Conservation (phyloP, 1,140 invertebrate genomes). For the Leucophenga varia region DNA sequence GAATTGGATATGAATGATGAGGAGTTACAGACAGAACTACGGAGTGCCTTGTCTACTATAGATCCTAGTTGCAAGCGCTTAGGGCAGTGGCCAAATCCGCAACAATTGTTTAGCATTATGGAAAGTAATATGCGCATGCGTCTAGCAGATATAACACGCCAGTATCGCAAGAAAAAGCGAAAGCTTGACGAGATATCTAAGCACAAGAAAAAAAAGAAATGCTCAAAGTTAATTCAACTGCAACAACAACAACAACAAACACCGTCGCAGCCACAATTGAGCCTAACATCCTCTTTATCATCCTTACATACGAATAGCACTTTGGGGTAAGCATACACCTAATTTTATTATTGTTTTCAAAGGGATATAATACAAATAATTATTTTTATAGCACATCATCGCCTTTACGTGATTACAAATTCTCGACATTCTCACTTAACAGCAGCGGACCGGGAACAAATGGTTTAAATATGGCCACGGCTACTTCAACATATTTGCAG, state of each 20-base stretch:
- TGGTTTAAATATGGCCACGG: neutral
- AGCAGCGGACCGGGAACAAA: neutral
- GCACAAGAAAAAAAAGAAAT: slow-evolving; percentile 50
- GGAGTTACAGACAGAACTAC: slow-evolving; percentile 48
- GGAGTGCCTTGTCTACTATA: slow-evolving; percentile 37
- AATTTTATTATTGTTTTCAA: too few species aligned
- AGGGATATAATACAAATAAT: too few species aligned
- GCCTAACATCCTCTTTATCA: slow-evolving; percentile 20
- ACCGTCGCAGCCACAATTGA: slow-evolving; percentile 34
- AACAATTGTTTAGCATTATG: slow-evolving; percentile 68
- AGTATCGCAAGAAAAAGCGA: slow-evolving; percentile 80
- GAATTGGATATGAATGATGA: slow-evolving; percentile 52
- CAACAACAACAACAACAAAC: slow-evolving; percentile 18
- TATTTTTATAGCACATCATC: slow-evolving; percentile 23
- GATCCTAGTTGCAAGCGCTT: slow-evolving; percentile 42
- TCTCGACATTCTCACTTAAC: slow-evolving; percentile 40
- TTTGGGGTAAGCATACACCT: slow-evolving; percentile 5
- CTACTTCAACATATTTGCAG: slow-evolving; percentile 20
- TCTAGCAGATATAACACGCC: slow-evolving; percentile 75
- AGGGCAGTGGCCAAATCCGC: slow-evolving; percentile 59
- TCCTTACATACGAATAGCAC: neutral
- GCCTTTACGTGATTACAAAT: slow-evolving; percentile 44
- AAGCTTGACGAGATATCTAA: slow-evolving; percentile 72
- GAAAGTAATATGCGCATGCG: slow-evolving; percentile 78
- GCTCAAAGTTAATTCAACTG: slow-evolving; percentile 28